Base-by-base conservation (phyloP, 2,113 vertebrate genomes). In the Todiramphus chloris region DNA sequence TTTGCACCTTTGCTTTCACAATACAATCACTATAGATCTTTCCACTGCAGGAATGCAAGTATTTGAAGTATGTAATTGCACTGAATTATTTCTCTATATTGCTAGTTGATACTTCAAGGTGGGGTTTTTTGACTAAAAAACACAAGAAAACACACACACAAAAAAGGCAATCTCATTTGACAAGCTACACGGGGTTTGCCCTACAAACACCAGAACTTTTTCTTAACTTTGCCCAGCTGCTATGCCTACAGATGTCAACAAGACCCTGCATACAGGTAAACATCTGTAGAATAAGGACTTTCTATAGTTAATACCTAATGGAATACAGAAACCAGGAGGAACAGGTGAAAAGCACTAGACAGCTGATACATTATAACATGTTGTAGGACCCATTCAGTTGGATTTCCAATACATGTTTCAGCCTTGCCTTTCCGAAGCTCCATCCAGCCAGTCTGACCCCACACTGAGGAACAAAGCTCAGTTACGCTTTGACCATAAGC, bases 401-500 rank as follows among this genome's bases (percentile, higher is more conserved):
- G 12, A 80, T 35, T 74, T 82, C 25, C 66, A 69, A 41, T 60
- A 69, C 37, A 14, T 2, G 0, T 11, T 70, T 58, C 43, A 70
- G 60, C 46, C 28, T 35, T 30, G 46, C 28, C 28, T 64, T 68
- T 78, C 55, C 23, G 27, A 88, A 64, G 10, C 67, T 43, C 19
- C 21, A 50, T 7, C 37, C 7, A 4, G 44, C 25, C 0, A 0
- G 11, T 46, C 18, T 59, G 58, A 64, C 9, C 9, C 23, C 43
- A 0, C 43, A 0, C 43, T 11, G 8, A 88, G 62, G 9, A 86
- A 83, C 30, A 83, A 90, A 73, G 39, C 35, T 30, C 63, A 53
- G 44, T 4, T 35, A 24, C 2, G 2, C 30, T 67, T 21, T 9
- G 6, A 55, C 25, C 30, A 56, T 23, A 37, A 64, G 21, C 11